Evolutionary conservation across 2,888 invertebrate species (phyloP).

Genomic region (Eristalis pertinax): DNA sequence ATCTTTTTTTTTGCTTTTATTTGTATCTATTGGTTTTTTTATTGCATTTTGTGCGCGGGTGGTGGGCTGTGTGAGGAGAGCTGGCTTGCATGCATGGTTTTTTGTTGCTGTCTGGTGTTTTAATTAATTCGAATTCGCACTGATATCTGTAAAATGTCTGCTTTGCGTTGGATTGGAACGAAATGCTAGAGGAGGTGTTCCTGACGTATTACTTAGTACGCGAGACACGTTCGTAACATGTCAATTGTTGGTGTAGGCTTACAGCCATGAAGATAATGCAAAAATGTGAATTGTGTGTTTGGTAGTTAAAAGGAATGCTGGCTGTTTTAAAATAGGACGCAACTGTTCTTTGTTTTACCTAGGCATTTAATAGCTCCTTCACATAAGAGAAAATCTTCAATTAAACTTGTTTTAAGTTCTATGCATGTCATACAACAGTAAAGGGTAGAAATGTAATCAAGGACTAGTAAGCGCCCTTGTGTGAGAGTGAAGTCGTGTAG

Average conservation of each 20-base stretch:
- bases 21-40: constrained; percentile 41
- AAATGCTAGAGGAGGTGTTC: not conserved
- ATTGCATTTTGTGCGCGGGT: constrained; percentile 20
- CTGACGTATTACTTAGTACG: not conserved
- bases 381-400: not conserved
- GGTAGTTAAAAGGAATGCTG: not conserved
- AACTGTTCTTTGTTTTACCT: not conserved
- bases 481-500: too few species aligned
- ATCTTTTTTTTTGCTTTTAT: constrained; percentile 51
- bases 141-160: not conserved
- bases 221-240: not conserved
- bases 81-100: not conserved
- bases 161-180: not conserved
- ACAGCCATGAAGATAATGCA: not conserved
- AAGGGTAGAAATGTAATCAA: too few species aligned
- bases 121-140: constrained; percentile 1
- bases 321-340: not conserved
- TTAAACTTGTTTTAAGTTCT: not conserved
- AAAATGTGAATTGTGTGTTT: not conserved
- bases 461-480: too few species aligned
- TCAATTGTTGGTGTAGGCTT: not conserved
- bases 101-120: constrained; percentile 3
- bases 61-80: not conserved
- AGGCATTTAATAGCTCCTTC: not conserved
- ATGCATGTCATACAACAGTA: not conserved